Evolutionary conservation across 2,113 vertebrate genomes (phyloP).

Genomic region (Barbus barbus): DNA sequence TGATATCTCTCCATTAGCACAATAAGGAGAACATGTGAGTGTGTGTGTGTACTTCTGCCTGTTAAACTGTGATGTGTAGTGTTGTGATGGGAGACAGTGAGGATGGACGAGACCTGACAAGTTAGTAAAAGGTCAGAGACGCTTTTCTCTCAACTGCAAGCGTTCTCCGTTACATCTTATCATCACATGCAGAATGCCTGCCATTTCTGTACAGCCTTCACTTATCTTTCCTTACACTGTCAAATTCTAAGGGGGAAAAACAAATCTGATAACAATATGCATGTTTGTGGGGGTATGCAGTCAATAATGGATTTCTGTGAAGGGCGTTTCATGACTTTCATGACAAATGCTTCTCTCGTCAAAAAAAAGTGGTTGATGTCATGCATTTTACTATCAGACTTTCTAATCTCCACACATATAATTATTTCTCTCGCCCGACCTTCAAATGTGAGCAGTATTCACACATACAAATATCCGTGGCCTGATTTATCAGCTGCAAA

Average conservation of each 20-base stretch:
- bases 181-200: constrained; percentile 33
- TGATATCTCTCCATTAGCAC: constrained; percentile 49
- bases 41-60: neutral
- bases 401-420: neutral
- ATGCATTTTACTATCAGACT: neutral
- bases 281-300: neutral
- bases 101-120: constrained; percentile 47
- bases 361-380: neutral
- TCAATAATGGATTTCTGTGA: neutral
- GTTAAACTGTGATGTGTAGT: constrained; percentile 19
- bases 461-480: constrained; percentile 15
- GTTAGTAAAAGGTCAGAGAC: constrained; percentile 53
- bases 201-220: constrained; percentile 31
- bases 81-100: constrained; percentile 30
- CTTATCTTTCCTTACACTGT: neutral
- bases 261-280: neutral
- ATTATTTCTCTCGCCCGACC: constrained; percentile 1
- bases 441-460: constrained; percentile 10
- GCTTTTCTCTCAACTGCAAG: constrained; percentile 40
- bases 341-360: neutral
- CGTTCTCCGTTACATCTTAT: constrained; percentile 36
- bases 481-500: constrained; percentile 15
- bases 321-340: constrained; percentile 12
- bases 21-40: neutral
- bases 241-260: neutral